Conservation (phyloP, 2,888 invertebrate species). For the Amphipoea oculea region DNA sequence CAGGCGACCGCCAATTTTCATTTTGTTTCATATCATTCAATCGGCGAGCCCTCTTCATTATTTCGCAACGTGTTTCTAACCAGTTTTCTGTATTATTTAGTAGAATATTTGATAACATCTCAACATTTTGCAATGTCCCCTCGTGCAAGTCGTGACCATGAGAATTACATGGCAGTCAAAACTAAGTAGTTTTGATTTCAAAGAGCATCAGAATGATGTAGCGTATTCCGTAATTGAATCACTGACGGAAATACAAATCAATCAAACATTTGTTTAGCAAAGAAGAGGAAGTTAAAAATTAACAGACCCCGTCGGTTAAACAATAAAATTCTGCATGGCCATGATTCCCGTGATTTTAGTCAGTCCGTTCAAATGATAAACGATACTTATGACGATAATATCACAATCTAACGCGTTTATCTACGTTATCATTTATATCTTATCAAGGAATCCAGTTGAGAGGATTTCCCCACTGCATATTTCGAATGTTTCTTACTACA, state of each 20-base stretch:
- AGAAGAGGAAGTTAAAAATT: slow-evolving; percentile 20
- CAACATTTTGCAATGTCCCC: slow-evolving; percentile 27
- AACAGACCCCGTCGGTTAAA: slow-evolving; percentile 5
- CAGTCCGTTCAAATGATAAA: slow-evolving; percentile 4
- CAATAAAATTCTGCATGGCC: slow-evolving; percentile 2
- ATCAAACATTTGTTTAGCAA: slow-evolving; percentile 12
- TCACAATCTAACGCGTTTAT: slow-evolving; percentile 32
- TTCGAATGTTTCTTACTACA: slow-evolving; percentile 3
- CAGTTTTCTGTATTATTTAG: slow-evolving; percentile 21
- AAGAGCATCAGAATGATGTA: background rate
- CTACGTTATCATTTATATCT: slow-evolving; percentile 19
- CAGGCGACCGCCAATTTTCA: slow-evolving; percentile 10
- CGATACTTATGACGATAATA: slow-evolving; percentile 14
- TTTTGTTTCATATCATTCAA: background rate
- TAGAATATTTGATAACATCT: slow-evolving; percentile 36
- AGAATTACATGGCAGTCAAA: slow-evolving; percentile 8
- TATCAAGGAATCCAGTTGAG: slow-evolving; percentile 23
- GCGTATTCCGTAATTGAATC: background rate
- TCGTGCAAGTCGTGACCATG: slow-evolving; percentile 32
- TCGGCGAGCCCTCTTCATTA: slow-evolving; percentile 7
- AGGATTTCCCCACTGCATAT: background rate
- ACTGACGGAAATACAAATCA: background rate
- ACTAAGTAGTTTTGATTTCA: slow-evolving; percentile 31
- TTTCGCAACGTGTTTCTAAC: slow-evolving; percentile 7
- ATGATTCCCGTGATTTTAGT: slow-evolving; percentile 21